phyloP scores from a whole-genome alignment of 1,140 invertebrate species.

The Pogonus chalceus region DNA sequence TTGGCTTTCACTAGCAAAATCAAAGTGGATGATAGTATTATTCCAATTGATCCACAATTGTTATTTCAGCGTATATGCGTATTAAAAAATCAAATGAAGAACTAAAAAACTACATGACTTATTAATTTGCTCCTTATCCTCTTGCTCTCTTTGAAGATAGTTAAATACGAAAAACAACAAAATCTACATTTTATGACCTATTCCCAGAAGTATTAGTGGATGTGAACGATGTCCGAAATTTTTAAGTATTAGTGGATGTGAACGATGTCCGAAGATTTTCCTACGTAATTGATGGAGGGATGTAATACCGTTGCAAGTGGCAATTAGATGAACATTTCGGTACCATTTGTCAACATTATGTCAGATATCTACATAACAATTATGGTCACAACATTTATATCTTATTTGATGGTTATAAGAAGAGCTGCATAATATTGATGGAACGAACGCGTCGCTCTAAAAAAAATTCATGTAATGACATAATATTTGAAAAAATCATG shows the following conservation, averaged over 20 bases:
- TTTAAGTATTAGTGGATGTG: too few species aligned
- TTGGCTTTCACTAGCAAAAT: too few species aligned
- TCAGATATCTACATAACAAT: constrained; percentile 27
- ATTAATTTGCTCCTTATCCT: constrained; percentile 24
- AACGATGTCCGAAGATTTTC: too few species aligned
- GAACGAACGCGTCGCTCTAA: too few species aligned
- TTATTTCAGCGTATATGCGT: constrained; percentile 24
- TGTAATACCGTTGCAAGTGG: too few species aligned
- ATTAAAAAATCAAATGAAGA: constrained; percentile 23
- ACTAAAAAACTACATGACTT: constrained; percentile 22
- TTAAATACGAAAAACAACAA: too few species aligned
- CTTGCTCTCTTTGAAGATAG: constrained; percentile 24
- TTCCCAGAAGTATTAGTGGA: constrained; percentile 24
- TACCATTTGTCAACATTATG: too few species aligned
- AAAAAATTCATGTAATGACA: constrained; percentile 16
- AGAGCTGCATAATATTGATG: too few species aligned
- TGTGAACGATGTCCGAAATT: too few species aligned
- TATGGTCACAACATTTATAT: constrained; percentile 22
- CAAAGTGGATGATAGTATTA: too few species aligned
- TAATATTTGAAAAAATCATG: constrained; percentile 14
- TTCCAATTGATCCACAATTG: constrained; percentile 22
- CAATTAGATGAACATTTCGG: too few species aligned
- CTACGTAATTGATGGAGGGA: too few species aligned
- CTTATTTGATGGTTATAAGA: constrained; percentile 27
- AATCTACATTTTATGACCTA: constrained; percentile 24